Evolutionary conservation across 2,888 invertebrate species (phyloP), one percentile per base, ranked within the genome.

Genomic region (Limnephilus rhombicus): DNA sequence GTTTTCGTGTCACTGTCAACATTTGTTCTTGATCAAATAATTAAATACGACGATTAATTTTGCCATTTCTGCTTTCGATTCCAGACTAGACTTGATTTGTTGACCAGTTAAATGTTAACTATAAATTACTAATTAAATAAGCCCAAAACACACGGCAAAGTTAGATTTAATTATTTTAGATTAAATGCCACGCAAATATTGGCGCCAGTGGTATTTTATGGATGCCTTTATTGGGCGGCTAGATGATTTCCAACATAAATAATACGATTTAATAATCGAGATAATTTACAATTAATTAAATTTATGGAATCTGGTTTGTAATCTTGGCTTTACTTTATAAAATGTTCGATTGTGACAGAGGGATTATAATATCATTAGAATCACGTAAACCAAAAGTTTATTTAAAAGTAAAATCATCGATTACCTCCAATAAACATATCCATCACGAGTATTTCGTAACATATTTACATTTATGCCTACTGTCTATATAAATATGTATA

Each of bases 1-100:
- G 45, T 86, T 45, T 24, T 45, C 34, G 15, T 86, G 85, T 86
- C 45, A 86, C 49, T 86, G 49, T 41, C 85, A 86, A 86, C 49
- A 86, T 24, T 86, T 49, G 34, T 24, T 86, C 85, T 86, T 45
- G 85, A 86, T 86, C 11, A 86, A 45, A 41, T 49, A 86, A n/a
- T 86, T 45, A n/a, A 68, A 68, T 68, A n/a, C 45, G n/a, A 24
- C 85, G n/a, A 49, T 86, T 86, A 5, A 24, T 86, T 29, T 86
- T 86, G 49, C 83, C 83, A 68, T 68, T 68, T 24, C 53, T 68
- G 24, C 53, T 68, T 68, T 68, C 53, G 53, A 53, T 53, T 0
- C 53, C 53, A 18, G 53, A 68, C 53, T 68, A 15, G 53, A 68
- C 53, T 68, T 68, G 53, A 68, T 68, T 68, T 68, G 53, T 68